phyloP scores from a whole-genome alignment of 2,888 invertebrate species.

The Acanthopleura granulata region DNA sequence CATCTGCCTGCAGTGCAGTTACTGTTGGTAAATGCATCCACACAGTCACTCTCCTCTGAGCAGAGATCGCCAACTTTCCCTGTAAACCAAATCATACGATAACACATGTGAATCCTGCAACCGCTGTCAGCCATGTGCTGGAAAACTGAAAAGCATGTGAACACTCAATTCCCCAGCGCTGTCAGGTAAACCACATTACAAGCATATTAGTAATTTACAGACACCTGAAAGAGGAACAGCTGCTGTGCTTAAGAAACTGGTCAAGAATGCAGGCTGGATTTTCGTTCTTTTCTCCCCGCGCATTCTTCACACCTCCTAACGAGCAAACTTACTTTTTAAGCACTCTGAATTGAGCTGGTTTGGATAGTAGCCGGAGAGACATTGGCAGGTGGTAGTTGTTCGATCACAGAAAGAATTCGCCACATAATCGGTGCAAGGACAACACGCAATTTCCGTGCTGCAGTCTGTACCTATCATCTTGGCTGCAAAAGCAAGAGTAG shows the following conservation, averaged over 20 bases:
- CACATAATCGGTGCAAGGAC: slow-evolving; percentile 38
- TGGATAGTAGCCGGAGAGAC: slow-evolving; percentile 38
- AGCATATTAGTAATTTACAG: not conserved
- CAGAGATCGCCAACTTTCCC: slow-evolving; percentile 38
- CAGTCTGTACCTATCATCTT: slow-evolving; percentile 37
- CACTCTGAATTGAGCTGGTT: slow-evolving; percentile 34
- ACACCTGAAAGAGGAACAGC: not conserved
- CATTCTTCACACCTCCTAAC: too few species aligned
- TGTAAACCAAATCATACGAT: slow-evolving; percentile 11
- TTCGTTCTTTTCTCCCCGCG: not conserved
- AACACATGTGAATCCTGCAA: too few species aligned
- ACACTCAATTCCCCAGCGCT: too few species aligned
- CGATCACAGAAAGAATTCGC: slow-evolving; percentile 32
- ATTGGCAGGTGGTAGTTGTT: slow-evolving; percentile 34
- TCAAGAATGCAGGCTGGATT: not conserved
- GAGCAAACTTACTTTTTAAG: slow-evolving; percentile 30
- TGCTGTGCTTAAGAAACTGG: not conserved
- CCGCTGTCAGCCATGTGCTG: too few species aligned
- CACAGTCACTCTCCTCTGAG: slow-evolving; percentile 32
- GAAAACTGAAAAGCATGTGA: too few species aligned
- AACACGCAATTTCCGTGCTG: slow-evolving; percentile 28
- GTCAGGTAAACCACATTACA: too few species aligned
- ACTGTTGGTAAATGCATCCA: slow-evolving; percentile 36
- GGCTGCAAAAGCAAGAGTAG: slow-evolving; percentile 25
- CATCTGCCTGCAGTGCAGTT: slow-evolving; percentile 35